Base-by-base conservation (phyloP, 1,140 invertebrate genomes). In the Aphaenogaster floridana region DNA sequence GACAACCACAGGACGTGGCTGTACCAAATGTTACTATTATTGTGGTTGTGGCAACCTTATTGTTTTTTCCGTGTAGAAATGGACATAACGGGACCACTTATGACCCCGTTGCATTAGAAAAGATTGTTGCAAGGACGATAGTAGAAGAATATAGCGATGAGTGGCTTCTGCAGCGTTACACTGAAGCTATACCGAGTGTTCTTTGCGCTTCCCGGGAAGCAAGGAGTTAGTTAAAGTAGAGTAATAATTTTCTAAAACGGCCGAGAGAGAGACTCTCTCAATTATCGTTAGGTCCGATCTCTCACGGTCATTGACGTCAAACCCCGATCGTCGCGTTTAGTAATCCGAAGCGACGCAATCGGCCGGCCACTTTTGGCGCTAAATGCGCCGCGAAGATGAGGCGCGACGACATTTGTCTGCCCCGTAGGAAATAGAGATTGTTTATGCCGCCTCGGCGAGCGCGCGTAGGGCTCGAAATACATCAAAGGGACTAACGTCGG, bases 401-500 rank as follows among this genome's bases (percentile, higher is more conserved):
- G 9, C n/a, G 78, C 7, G 21, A 34, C 39, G 11, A 15, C 45
- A 36, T 72, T 28, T 61, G 42, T 48, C 42, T 17, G 54, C 21
- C 8, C 15, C 42, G 54, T 61, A 39, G 54, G 28, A 76, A 84
- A 76, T 63, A n/a, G 69, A 61, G 42, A 63, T 76, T 76, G 80
- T 74, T 84, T 61, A 84, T 28, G 42, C 28, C 21, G 80, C 34
- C 45, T n/a, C 50, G 2, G 34, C 42, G 42, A 21, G n/a, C n/a
- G 50, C 6, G 52, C 52, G 9, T 59, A 57, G 36, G 68, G 57
- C 52, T 83, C 80, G 69, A 84, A 84, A 84, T 84, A 84, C 69
- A 76, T 84, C 80, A 76, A 84, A 81, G 71, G 64, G 54, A 34
- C 61, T 74, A 81, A 15, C 69, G 69, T 69, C 64, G 64, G 28